Evolutionary conservation across 2,113 vertebrate genomes (phyloP).

Genomic region (Rhinopomastus cyanomelas): DNA sequence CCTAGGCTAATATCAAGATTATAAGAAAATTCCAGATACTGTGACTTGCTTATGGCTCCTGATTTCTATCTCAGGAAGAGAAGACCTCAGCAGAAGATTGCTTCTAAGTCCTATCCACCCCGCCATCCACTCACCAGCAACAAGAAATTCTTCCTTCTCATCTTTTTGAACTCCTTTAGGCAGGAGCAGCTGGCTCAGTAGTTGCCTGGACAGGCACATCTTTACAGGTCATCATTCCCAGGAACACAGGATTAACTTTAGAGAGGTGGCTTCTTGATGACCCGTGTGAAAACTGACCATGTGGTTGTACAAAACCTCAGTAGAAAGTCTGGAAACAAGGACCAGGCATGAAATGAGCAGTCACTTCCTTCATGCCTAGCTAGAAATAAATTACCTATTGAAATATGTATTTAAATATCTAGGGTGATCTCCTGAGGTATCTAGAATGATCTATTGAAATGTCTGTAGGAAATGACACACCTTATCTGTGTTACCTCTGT

Average conservation of each 20-base stretch:
- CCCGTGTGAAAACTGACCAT: background rate
- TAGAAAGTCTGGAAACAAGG: background rate
- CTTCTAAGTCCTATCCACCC: background rate
- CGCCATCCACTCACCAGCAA: background rate
- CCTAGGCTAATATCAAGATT: background rate
- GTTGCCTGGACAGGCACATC: background rate
- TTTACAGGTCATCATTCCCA: background rate
- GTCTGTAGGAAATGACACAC: background rate
- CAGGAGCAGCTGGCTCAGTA: background rate
- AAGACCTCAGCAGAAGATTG: background rate
- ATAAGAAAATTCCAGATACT: background rate
- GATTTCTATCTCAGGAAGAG: background rate
- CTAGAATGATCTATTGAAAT: background rate
- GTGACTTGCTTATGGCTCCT: background rate
- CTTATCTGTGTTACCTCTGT: too few relatives aligned
- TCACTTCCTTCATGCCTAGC: background rate
- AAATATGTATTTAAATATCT: background rate
- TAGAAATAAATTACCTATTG: background rate
- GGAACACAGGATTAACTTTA: background rate
- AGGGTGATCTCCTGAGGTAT: background rate
- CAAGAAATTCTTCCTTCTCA: background rate
- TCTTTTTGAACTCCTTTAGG: background rate
- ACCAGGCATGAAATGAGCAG: background rate
- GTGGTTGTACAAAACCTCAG: background rate
- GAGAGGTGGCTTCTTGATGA: fast-evolving